Evolutionary conservation across 2,888 invertebrate genomes (phyloP), one percentile per base, ranked within the genome.

Genomic region (Melanostoma mellinum): DNA sequence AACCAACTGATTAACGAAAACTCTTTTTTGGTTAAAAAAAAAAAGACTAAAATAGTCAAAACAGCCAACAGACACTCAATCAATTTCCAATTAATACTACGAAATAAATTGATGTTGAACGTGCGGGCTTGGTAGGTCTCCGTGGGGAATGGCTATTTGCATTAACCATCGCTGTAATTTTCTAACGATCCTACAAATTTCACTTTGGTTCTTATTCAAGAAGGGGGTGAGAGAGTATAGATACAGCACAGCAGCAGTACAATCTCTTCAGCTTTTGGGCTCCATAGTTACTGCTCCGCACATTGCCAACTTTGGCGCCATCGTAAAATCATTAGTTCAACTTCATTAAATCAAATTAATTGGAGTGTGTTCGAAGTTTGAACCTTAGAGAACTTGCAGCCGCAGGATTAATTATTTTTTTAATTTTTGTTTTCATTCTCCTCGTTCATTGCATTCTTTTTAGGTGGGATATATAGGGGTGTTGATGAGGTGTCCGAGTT

Each of bases 321-420:
- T 84, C 84, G 84, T 75, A 75, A 84, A 84, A 84, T 84, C 84
- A 84, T 84, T 84, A 84, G 84, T 84, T 84, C 84, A 84, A 84
- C 79, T 84, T 84, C 84, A 84, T 84, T 84, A 84, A 84, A 84
- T 84, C 84, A 84, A 84, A 84, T 84, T 84, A 84, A 84, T 84
- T 84, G 84, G 79, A 84, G 84, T 84, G 84, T 84, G 79, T 84
- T 84, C 79, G 71, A 84, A 73, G 79, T 84, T 84, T 74, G 71
- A 84, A 73, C 82, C 73, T 78, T 77, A 61, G 63, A 73, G 77
- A 82, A 74, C 84, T 84, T 84, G 74, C 78, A 79, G 71, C 58
- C 55, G 30, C 78, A 75, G 74, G 79, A 84, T 79, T 78, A 84
- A 60, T 79, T 68, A 65, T 42, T 38, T 56, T 58, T 65, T 61